Evolutionary conservation across 2,797 vertebrate genomes (phyloP).

Genomic region (Enteromius paludinosus): DNA sequence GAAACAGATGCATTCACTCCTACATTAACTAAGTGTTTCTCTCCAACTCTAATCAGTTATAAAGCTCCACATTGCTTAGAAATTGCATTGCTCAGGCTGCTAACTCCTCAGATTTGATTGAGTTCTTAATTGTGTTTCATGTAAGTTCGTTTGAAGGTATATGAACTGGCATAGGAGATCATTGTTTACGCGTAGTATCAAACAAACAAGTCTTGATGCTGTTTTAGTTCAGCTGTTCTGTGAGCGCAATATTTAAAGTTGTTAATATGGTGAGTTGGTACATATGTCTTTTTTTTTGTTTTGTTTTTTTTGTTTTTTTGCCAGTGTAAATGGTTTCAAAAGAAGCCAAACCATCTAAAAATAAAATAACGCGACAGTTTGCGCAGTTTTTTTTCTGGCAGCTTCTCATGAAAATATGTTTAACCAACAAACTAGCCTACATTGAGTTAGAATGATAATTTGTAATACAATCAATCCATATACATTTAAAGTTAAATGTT

Average conservation of each 20-base stretch:
- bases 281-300: background rate
- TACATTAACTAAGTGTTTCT: background rate
- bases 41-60: background rate
- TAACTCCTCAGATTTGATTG: background rate
- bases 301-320: too few relatives aligned
- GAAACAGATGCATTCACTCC: background rate
- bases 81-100: background rate
- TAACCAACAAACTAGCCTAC: background rate
- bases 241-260: background rate
- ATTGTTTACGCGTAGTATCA: background rate
- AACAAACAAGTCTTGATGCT: background rate
- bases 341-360: background rate
- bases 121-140: background rate
- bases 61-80: background rate
- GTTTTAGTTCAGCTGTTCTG: background rate
- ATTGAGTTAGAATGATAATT: background rate
- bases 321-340: background rate
- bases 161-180: background rate
- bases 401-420: background rate
- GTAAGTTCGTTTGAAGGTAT: background rate
- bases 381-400: background rate
- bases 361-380: background rate
- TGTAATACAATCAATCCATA: background rate
- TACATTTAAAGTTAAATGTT: too few relatives aligned
- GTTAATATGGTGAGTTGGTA: background rate